Evolutionary conservation across 2,797 vertebrate species (phyloP).

Genomic region (Alca torda): DNA sequence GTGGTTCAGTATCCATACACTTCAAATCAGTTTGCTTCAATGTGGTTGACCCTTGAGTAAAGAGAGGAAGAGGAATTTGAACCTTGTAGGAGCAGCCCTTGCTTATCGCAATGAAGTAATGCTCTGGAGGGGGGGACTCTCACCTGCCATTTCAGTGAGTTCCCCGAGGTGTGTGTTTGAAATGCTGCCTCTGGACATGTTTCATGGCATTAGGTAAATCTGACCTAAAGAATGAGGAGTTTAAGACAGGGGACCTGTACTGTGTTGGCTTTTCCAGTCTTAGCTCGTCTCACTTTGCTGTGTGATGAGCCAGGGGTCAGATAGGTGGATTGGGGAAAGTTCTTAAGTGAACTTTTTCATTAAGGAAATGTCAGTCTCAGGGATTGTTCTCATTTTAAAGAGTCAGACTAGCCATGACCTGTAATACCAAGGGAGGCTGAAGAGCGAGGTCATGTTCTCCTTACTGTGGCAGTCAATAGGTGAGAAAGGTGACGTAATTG

Average conservation of each 20-base stretch:
- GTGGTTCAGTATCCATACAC: not conserved
- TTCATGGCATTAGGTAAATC: not conserved
- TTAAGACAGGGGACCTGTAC: not conserved
- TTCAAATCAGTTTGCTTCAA: not conserved
- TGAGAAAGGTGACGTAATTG: not conserved
- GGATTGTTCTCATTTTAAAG: not conserved
- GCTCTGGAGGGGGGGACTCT: not conserved
- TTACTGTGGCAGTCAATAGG: not conserved
- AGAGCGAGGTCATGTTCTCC: not conserved
- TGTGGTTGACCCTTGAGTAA: not conserved
- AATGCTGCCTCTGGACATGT: not conserved
- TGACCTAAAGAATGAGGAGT: not conserved
- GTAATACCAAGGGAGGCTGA: not conserved
- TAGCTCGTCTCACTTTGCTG: not conserved
- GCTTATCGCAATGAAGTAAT: not conserved
- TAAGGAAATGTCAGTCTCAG: rapidly evolving
- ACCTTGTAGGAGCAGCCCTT: not conserved
- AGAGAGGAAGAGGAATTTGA: not conserved
- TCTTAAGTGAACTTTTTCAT: not conserved
- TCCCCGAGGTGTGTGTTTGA: not conserved
- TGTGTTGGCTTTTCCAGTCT: not conserved
- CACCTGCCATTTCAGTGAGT: not conserved
- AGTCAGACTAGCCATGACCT: not conserved
- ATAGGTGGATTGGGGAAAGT: not conserved
- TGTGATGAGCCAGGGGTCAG: not conserved